These are phyloP conservation scores for Pteropus rufus DNA, from an alignment of 2,797 vertebrate species.

Conservation along the genomic window DNA sequence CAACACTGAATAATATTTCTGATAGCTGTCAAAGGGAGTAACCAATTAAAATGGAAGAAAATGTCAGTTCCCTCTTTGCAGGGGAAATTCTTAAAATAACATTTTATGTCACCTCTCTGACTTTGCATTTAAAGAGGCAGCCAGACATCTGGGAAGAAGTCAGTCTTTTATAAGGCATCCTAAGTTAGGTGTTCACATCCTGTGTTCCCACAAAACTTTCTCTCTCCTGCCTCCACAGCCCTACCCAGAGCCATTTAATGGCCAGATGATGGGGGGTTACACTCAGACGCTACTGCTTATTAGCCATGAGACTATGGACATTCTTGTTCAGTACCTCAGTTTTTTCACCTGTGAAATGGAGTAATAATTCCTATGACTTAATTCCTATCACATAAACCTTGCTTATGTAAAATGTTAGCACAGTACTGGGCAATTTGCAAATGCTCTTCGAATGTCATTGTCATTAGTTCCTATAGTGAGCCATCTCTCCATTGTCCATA, in stretches of 20 bases:
- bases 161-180: not conserved
- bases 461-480: not conserved
- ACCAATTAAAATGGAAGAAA: conserved; percentile 27
- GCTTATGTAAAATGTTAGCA: not conserved
- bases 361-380: not conserved
- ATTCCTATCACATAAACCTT: not conserved
- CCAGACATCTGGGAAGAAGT: not conserved
- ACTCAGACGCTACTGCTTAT: not conserved
- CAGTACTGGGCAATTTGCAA: not conserved
- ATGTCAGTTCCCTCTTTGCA: not conserved
- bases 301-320: not conserved
- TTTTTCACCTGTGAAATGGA: not conserved
- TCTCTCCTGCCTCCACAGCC: not conserved
- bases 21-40: conserved; percentile 2
- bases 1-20: conserved; percentile 44
- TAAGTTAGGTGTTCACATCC: not conserved
- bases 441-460: not conserved
- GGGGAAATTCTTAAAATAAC: conserved; percentile 43
- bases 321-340: not conserved
- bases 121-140: not conserved
- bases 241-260: not conserved
- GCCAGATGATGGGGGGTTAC: not conserved
- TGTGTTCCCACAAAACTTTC: not conserved
- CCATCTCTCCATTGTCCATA: not conserved
- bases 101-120: not conserved